A percentile compares a stretch with the other conserved stretches of the same genome.
Conservation (phyloP, 2,888 invertebrate genomes). For the Pedicia rivosa region DNA sequence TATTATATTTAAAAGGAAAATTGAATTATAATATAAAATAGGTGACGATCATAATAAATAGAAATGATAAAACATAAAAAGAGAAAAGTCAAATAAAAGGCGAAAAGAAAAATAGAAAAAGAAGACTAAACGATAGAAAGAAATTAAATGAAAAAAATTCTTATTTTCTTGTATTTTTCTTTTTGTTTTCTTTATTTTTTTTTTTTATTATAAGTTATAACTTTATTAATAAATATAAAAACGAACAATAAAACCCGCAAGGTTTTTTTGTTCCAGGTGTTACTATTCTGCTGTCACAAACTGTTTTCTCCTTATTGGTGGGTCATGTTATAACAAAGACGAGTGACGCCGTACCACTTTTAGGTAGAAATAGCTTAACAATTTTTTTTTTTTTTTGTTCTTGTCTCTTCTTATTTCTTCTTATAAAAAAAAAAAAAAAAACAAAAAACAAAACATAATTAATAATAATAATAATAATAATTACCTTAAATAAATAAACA, state of each 20-base stretch:
- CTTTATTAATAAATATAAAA: background rate
- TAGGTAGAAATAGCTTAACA: conserved; percentile 47
- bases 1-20: too few species aligned
- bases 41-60: too few species aligned
- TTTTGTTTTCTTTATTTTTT: background rate
- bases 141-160: too few species aligned
- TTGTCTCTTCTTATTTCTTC: too few species aligned
- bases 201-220: background rate
- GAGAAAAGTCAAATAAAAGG: too few species aligned
- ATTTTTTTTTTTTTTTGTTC: background rate
- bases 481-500: conserved; percentile 1
- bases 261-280: conserved; percentile 95
- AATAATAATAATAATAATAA: conserved; percentile 6
- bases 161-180: too few species aligned
- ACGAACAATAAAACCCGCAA: background rate
- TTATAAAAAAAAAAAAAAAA: conserved; percentile 4
- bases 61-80: too few species aligned
- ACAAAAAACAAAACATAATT: conserved; percentile 7
- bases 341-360: conserved; percentile 97
- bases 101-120: too few species aligned
- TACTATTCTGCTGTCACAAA: conserved; percentile 97
- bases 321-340: conserved; percentile 98
- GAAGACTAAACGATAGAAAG: too few species aligned
- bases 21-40: too few species aligned
- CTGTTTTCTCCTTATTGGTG: conserved; percentile 98